Evolutionary conservation across 2,888 invertebrate genomes (phyloP).

Genomic region (Meloe dianella): DNA sequence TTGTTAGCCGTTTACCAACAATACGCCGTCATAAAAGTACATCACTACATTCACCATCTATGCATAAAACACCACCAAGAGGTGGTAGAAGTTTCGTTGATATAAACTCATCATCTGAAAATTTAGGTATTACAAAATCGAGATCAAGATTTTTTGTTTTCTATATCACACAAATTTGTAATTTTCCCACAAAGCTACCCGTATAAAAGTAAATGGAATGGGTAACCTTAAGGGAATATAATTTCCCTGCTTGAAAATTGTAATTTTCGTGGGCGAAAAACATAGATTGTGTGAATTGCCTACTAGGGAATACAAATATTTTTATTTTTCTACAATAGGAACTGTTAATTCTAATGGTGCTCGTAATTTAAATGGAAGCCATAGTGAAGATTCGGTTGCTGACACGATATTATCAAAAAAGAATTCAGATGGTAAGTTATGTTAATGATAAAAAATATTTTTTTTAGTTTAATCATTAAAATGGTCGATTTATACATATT

Average conservation of each 20-base stretch:
- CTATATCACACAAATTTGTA: too few species aligned
- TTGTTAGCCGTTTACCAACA: slow-evolving; percentile 88
- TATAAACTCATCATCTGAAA: slow-evolving; percentile 76
- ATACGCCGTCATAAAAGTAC: slow-evolving; percentile 83
- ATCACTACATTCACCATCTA: slow-evolving; percentile 77
- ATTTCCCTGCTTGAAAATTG: too few species aligned
- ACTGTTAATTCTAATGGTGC: slow-evolving; percentile 60
- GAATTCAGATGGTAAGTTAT: slow-evolving; percentile 81
- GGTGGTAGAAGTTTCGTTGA: slow-evolving; percentile 68
- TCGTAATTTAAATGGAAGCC: slow-evolving; percentile 71
- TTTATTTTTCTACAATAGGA: slow-evolving; percentile 23
- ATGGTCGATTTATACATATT: too few species aligned
- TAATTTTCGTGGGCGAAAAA: too few species aligned
- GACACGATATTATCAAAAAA: slow-evolving; percentile 81
- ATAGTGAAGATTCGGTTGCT: slow-evolving; percentile 82
- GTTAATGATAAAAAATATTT: background rate
- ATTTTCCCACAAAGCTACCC: too few species aligned
- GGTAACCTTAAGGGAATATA: too few species aligned
- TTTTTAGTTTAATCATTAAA: too few species aligned
- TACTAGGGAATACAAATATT: background rate
- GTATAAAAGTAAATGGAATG: too few species aligned
- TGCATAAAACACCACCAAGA: slow-evolving; percentile 60
- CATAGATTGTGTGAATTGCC: too few species aligned
- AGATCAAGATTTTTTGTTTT: too few species aligned
- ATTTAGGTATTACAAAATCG: slow-evolving; percentile 65